Base-by-base conservation (phyloP, 2,797 vertebrate species). In the Ambastaia sidthimunki region DNA sequence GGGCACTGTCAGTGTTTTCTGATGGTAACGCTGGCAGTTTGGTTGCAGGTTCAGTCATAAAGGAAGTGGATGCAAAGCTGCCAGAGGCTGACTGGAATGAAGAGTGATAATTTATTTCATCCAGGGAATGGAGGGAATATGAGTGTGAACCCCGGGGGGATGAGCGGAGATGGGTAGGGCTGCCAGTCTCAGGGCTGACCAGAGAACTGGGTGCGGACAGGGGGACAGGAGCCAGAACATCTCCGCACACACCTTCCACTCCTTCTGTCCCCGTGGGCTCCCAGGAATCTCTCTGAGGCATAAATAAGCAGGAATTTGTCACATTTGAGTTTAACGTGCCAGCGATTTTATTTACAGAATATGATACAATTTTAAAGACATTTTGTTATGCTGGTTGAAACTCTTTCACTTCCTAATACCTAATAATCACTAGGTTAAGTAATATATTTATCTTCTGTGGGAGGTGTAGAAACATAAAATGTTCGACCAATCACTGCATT, bases 221-320 rank as follows among this genome's bases (percentile, higher is more conserved):
- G 79, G 91, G 86, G 10, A 82, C 21, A 0, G 90, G 71, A 0
- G 92, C 83, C 84, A 96, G 88, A 23, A 89, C 63, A 2, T 97
- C 95, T 0, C 93, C 37, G 41, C 95, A 94, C 0, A 92, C 48
- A 1, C 86, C 41, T 0, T 98, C 96, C 0, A 88, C 71, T 0
- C 92, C 85, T 59, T 98, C 94, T 0, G 94, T 69, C 12, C 91
- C 85, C 0, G 89, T 83, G 87, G 96, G 95, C 74, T 98, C 97
- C 97, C 96, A 98, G 0, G 96, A 90, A 80, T 97, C 96, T 81
- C 95, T 96, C 97, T 98, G 89, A 19, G 54, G 68, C 10, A 62
- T 63, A 73, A 78, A 83, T 25, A 72, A 86, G 47, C 28, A 88
- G 23, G 10, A 48, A 77, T 66, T 23, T 44, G 37, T 44, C 41